Conservation (phyloP, 2,888 invertebrate genomes). For the Troglohyphantes excavatus region DNA sequence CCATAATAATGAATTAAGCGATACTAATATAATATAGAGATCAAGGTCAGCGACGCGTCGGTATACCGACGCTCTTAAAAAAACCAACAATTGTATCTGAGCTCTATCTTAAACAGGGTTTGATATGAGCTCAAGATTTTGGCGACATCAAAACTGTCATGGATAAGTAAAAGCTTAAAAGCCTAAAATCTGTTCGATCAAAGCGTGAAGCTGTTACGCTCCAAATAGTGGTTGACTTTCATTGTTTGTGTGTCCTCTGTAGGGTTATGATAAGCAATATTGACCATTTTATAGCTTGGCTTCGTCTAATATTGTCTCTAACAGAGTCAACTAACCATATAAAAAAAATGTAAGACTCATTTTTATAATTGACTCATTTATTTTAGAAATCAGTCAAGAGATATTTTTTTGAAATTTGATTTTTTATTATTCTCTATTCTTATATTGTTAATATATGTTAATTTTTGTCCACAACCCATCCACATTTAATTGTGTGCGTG, state of each 20-base stretch:
- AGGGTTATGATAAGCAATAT: no score
- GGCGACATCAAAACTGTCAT: not conserved
- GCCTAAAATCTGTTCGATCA: not conserved
- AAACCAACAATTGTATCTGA: not conserved
- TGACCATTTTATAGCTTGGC: no score
- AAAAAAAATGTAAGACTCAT: no score
- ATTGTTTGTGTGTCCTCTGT: not conserved
- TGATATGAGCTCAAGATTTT: not conserved
- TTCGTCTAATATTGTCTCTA: no score
- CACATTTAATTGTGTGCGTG: no score
- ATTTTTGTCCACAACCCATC: no score
- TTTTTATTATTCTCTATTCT: no score
- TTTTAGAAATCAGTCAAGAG: no score
- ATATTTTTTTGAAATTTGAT: no score
- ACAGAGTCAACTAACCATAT: no score
- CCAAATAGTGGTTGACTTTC: constrained; percentile 19
- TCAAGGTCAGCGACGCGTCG: not conserved
- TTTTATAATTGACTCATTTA: no score
- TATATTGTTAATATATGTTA: no score
- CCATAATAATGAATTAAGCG: not conserved
- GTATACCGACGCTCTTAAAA: not conserved
- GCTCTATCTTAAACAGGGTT: not conserved
- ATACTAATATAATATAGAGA: not conserved
- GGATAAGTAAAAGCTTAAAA: not conserved
- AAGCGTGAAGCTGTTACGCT: constrained; percentile 19